Evolutionary conservation across 2,797 vertebrate species (phyloP).

Genomic region (Enteromius radiatus): DNA sequence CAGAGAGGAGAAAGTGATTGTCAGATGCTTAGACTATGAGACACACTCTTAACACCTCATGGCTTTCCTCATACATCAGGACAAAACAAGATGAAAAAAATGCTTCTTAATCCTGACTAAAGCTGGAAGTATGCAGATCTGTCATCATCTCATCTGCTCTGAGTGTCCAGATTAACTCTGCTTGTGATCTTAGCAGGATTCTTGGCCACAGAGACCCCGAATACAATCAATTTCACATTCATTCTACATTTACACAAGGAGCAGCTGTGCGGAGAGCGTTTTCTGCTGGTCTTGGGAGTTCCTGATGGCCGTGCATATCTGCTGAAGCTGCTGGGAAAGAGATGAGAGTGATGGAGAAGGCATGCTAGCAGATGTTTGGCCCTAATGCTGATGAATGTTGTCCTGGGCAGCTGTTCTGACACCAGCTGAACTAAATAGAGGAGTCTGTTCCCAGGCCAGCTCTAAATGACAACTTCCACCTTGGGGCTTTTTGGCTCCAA

Average conservation of each 20-base stretch:
- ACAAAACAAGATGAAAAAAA: conserved; percentile 34
- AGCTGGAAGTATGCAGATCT: conserved; percentile 33
- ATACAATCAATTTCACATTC: conserved; percentile 57
- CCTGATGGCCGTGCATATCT: conserved; percentile 61
- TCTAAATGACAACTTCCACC: conserved; percentile 33
- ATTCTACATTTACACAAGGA: conserved; percentile 13
- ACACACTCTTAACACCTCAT: conserved; percentile 22
- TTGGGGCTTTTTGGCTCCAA: conserved; percentile 17
- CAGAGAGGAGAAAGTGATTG: background rate
- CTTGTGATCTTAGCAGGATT: conserved; percentile 63
- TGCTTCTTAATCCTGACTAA: conserved; percentile 40
- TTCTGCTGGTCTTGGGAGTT: conserved; percentile 51
- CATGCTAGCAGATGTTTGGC: conserved; percentile 69
- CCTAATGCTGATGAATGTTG: conserved; percentile 46
- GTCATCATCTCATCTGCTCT: conserved; percentile 41
- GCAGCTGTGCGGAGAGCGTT: conserved; percentile 23
- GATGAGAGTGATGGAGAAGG: conserved; percentile 59
- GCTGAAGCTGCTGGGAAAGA: conserved; percentile 57
- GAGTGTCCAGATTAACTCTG: conserved; percentile 38
- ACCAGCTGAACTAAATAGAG: conserved; percentile 37
- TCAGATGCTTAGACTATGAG: background rate
- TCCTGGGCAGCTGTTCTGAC: conserved; percentile 55
- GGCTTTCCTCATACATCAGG: background rate
- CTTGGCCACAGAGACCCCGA: conserved; percentile 44
- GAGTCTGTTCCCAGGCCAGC: conserved; percentile 34